Evolutionary conservation across 2,888 invertebrate species (phyloP).

Genomic region (Cephus nigrinus): DNA sequence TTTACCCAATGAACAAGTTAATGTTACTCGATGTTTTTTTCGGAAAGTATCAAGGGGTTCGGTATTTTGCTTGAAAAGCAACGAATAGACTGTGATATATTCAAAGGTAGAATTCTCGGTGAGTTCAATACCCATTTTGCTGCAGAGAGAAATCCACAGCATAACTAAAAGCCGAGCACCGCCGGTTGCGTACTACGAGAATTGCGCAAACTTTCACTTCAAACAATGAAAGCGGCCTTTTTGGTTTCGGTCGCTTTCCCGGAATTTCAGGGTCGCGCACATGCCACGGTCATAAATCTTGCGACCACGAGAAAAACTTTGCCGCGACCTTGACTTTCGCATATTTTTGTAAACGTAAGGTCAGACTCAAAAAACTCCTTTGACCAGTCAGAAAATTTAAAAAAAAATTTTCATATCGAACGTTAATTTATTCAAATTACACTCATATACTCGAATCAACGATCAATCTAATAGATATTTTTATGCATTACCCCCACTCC

Average conservation of each 20-base stretch:
- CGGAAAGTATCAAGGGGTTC: not conserved
- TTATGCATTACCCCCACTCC: not conserved
- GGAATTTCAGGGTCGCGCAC: conserved; percentile 2
- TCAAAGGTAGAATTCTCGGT: not conserved
- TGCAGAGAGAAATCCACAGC: conserved; percentile 9
- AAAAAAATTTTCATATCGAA: no score
- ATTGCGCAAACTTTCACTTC: conserved; percentile 21
- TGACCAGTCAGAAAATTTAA: not conserved
- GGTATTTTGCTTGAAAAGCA: not conserved
- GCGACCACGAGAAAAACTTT: not conserved
- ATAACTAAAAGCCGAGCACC: not conserved
- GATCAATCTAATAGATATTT: not conserved
- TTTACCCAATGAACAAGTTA: not conserved
- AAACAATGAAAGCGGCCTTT: conserved; percentile 6
- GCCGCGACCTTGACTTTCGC: conserved; percentile 2
- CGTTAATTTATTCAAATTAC: no score
- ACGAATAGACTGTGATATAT: not conserved
- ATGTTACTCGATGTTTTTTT: not conserved
- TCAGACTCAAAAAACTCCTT: conserved; percentile 9
- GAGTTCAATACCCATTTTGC: not conserved
- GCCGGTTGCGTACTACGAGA: not conserved
- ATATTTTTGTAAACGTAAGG: not conserved
- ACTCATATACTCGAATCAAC: not conserved
- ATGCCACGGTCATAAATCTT: conserved; percentile 4
- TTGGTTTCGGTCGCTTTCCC: conserved; percentile 3